These are phyloP conservation scores for Batillaria attramentaria DNA, from an alignment of 1,140 invertebrate species.

Conservation along the genomic window DNA sequence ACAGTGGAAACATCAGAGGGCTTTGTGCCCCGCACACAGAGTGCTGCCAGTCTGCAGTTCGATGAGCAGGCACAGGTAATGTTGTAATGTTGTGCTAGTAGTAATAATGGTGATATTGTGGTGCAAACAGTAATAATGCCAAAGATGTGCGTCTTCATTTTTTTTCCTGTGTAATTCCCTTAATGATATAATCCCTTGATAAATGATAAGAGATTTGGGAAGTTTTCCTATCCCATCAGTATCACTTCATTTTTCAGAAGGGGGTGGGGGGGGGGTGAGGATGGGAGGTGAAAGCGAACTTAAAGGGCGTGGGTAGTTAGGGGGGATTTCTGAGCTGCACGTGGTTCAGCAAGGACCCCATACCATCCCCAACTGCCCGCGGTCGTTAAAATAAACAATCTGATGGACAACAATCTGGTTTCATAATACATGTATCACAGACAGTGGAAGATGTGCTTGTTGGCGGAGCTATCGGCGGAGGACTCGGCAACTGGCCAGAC, in stretches of 20 bases:
- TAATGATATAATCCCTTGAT: background rate
- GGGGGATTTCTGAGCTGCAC: background rate
- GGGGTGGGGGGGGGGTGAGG: no score
- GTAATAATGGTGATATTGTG: background rate
- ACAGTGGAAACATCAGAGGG: background rate
- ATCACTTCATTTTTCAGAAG: no score
- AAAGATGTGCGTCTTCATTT: background rate
- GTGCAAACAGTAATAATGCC: background rate
- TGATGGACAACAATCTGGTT: no score
- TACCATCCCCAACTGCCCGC: no score
- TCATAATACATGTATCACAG: background rate
- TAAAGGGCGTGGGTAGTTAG: no score
- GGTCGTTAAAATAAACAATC: no score
- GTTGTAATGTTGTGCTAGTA: background rate
- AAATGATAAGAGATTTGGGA: background rate
- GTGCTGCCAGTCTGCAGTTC: background rate
- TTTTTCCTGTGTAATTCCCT: background rate
- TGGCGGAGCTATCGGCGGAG: background rate
- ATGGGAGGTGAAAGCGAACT: no score
- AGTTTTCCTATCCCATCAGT: no score
- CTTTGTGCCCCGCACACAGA: background rate
- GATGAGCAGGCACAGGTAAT: conserved; percentile 17
- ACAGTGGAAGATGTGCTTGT: background rate
- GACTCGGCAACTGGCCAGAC: background rate
- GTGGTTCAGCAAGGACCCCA: background rate